Base-by-base conservation (phyloP, 2,888 invertebrate genomes). In the Timema cristinae region DNA sequence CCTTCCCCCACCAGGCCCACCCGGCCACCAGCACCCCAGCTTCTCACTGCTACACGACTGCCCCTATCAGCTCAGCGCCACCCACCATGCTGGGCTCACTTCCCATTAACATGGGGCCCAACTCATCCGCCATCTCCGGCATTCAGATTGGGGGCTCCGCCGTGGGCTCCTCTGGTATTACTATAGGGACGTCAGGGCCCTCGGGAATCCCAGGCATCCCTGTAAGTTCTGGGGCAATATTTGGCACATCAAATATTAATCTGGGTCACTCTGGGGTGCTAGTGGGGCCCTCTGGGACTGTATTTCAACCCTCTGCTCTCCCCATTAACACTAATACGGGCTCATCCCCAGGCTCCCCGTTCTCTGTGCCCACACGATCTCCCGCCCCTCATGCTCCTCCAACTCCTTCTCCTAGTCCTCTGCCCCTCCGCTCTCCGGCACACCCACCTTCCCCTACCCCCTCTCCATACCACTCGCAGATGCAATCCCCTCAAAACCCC, bases 361-460 rank as follows among this genome's bases (percentile, higher is more conserved):
- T 75, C 51, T 75, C 74, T 15, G 68, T 73, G 16, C 74, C 73
- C 61, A 70, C 72, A 50, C 52, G 74, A 13, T 75, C 74, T 54
- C 73, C 73, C 50, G 71, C 71, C 13, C 74, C 72, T 13, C 74
- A 75, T 67, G 74, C 73, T n/a, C 74, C 74, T n/a, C 74, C 73
- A 48, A 75, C 74, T 5, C 74, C 74, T 51, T 73, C 74, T 16
- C 74, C 74, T n/a, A 74, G 74, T 69, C 74, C 74, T 10, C 59
- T 73, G 11, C 74, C 74, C 15, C 63, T 72, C 48, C 70, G 74
- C 11, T 75, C 74, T n/a, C 74, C 74, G 7, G 73, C 74, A 50
- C 74, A 73, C 61, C 74, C 74, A 16, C 73, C 74, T 16, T 75
- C 74, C n/a, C 74, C 74, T 50, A 70, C 73, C 5, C 72, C 73